Evolutionary conservation across 2,113 vertebrate genomes (phyloP), one percentile per base, ranked within the genome.

Genomic region (Malurus alboscapulatus): DNA sequence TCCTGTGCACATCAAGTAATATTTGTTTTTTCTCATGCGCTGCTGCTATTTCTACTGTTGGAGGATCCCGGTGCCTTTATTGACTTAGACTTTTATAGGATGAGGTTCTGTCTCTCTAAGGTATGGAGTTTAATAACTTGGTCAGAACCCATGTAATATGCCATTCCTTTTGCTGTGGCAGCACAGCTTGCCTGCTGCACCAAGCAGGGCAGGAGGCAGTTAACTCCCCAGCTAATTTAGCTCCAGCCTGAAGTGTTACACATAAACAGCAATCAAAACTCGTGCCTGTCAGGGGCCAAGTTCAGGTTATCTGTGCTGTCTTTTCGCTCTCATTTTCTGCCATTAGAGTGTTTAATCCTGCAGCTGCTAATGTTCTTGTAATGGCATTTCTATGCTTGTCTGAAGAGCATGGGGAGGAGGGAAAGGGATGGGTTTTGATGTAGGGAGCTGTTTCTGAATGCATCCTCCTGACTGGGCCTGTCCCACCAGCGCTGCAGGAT

Each of bases 101-200:
- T 88, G 90, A 96, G 87, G 48, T 90, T 92, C 78, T 77, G 55
- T 92, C 90, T 96, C 95, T 95, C 95, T 24, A 91, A 95, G 96
- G 95, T 90, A 67, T 50, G 82, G 74, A 67, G 94, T 94, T 96
- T 96, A 96, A 95, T 95, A 96, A 96, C 91, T 90, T 92, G 96
- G 95, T 96, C 90, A 94, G 80, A 94, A 67, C 21, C 59, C 79
- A 72, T 91, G 72, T 91, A 94, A 95, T 94, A 81, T 77, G 47
- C 4, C 61, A 95, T 95, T 92, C 63, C 90, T 95, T 88, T 83
- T 74, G 84, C 21, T 90, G 93, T 62, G 75, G 92, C 0, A 17
- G 68, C 94, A 80, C 96, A 95, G 93, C 87, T 88, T 96, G 96
- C 67, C 34, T 74, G 0, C 3, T 83, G 72, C 90, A 87, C 82